phyloP scores from a whole-genome alignment of 2,113 vertebrate genomes.

The Odontesthes bonariensis region DNA sequence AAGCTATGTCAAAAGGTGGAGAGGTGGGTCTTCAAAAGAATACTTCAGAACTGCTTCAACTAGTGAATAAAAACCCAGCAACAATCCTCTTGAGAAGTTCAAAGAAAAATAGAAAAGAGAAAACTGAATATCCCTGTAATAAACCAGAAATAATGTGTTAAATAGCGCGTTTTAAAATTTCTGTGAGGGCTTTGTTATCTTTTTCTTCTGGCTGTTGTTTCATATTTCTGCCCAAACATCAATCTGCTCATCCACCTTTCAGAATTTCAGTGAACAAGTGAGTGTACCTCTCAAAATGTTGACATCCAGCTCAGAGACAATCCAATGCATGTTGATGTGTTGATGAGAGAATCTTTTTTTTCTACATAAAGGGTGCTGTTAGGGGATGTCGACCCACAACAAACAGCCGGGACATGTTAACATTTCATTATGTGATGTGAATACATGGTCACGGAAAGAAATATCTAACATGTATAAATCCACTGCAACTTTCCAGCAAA shows the following conservation, averaged over 20 bases:
- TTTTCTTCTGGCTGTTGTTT: background rate
- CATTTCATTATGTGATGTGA: background rate
- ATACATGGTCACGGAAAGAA: constrained; percentile 17
- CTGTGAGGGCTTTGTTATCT: background rate
- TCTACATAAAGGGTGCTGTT: constrained; percentile 14
- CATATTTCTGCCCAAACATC: background rate
- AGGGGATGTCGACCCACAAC: background rate
- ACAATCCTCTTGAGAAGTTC: no score
- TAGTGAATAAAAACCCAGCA: no score
- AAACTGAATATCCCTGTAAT: no score
- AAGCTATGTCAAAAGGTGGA: background rate
- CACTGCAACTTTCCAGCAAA: constrained; percentile 6
- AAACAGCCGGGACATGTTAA: constrained; percentile 41
- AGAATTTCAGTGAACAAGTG: background rate
- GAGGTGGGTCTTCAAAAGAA: no score
- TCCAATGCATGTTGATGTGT: constrained; percentile 1
- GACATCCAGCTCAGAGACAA: background rate
- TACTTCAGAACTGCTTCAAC: no score
- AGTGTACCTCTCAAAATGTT: background rate
- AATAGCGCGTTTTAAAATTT: background rate
- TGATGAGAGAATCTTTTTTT: background rate
- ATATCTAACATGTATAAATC: constrained; percentile 9
- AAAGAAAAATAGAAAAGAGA: background rate
- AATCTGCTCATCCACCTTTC: background rate
- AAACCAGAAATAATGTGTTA: background rate